phyloP scores from a whole-genome alignment of 2,113 vertebrate species.

The Corvus cornix region DNA sequence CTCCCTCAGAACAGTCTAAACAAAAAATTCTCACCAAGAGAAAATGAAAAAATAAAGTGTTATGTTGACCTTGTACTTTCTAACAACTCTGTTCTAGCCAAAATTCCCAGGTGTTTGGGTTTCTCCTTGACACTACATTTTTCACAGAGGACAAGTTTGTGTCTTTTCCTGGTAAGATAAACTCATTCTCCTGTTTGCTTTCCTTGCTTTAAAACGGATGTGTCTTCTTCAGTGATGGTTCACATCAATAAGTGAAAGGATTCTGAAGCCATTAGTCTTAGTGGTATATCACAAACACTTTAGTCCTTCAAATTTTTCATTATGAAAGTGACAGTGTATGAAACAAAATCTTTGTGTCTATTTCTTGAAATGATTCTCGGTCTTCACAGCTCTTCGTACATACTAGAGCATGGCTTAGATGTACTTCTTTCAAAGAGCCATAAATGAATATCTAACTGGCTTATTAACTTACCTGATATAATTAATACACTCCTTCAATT shows the following conservation, averaged over 20 bases:
- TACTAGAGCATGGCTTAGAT: background rate
- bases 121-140: background rate
- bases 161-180: background rate
- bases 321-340: background rate
- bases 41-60: background rate
- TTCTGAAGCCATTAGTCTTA: background rate
- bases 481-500: background rate
- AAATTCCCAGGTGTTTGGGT: background rate
- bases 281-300: background rate
- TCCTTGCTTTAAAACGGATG: background rate
- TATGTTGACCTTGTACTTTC: background rate
- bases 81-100: background rate
- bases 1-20: background rate
- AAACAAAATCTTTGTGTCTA: background rate
- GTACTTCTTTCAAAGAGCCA: background rate
- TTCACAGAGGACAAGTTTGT: background rate
- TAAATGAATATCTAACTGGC: background rate
- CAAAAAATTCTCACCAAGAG: background rate
- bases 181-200: background rate
- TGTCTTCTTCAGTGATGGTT: background rate
- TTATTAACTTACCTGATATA: background rate
- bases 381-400: background rate
- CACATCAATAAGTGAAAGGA: fast-evolving
- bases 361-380: background rate
- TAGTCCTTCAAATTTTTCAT: background rate